phyloP scores from a whole-genome alignment of 2,113 vertebrate species.

The Apteryx owenii region DNA sequence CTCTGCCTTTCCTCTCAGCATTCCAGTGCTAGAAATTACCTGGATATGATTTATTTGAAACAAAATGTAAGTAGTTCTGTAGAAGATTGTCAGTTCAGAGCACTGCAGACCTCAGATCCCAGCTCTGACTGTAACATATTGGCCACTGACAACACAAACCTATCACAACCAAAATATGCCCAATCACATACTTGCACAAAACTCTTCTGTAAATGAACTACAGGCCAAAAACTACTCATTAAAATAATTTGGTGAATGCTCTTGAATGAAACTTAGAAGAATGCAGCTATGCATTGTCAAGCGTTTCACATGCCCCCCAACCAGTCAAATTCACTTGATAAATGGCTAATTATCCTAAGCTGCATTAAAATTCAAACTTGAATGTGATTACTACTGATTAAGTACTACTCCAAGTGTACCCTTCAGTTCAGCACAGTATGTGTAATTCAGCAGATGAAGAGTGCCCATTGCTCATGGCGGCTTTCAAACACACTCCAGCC shows the following conservation, averaged over 20 bases:
- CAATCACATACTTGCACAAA: not conserved
- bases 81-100: not conserved
- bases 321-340: not conserved
- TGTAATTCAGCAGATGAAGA: not conserved
- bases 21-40: not conserved
- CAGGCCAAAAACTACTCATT: not conserved
- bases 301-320: not conserved
- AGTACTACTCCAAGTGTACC: not conserved
- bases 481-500: not conserved
- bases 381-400: slow-evolving; percentile 41
- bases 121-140: not conserved
- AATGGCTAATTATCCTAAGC: not conserved
- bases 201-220: not conserved
- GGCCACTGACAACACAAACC: not conserved
- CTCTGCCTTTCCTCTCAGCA: not conserved
- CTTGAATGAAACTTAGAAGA: not conserved
- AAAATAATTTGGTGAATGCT: not conserved
- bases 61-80: not conserved
- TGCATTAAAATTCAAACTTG: slow-evolving; percentile 12
- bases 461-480: not conserved
- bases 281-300: not conserved
- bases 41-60: not conserved
- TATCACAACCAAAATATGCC: not conserved
- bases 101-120: not conserved
- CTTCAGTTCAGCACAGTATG: not conserved